Evolutionary conservation across 2,797 vertebrate species (phyloP).

Genomic region (Pseudochirops corinnae): DNA sequence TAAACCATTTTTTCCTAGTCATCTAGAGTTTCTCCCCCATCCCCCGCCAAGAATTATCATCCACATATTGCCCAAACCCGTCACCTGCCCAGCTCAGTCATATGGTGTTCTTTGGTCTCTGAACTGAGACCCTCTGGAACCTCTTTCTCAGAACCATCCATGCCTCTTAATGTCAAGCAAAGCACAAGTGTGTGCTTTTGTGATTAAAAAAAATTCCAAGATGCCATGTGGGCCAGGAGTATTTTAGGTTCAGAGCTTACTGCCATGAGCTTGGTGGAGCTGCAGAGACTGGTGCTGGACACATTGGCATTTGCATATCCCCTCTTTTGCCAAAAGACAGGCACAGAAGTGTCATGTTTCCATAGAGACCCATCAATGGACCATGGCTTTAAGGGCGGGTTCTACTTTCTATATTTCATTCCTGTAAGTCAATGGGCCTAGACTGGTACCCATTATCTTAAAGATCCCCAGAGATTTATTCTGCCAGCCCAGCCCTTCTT

Average conservation of each 20-base stretch:
- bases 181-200: background rate
- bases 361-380: background rate
- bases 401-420: background rate
- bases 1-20: background rate
- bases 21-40: background rate
- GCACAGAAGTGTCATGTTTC: background rate
- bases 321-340: background rate
- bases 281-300: background rate
- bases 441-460: background rate
- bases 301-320: background rate
- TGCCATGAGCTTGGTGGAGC: background rate
- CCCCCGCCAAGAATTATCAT: background rate
- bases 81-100: background rate
- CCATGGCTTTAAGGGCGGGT: background rate
- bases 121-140: background rate
- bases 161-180: slow-evolving; percentile 10
- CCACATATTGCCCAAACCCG: background rate
- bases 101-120: background rate
- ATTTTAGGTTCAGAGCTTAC: background rate
- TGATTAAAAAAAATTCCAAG: background rate
- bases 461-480: background rate
- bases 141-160: background rate
- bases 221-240: background rate
- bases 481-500: background rate
- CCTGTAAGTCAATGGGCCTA: background rate